Evolutionary conservation across 2,888 invertebrate species (phyloP).

Genomic region (Geotrupes spiniger): DNA sequence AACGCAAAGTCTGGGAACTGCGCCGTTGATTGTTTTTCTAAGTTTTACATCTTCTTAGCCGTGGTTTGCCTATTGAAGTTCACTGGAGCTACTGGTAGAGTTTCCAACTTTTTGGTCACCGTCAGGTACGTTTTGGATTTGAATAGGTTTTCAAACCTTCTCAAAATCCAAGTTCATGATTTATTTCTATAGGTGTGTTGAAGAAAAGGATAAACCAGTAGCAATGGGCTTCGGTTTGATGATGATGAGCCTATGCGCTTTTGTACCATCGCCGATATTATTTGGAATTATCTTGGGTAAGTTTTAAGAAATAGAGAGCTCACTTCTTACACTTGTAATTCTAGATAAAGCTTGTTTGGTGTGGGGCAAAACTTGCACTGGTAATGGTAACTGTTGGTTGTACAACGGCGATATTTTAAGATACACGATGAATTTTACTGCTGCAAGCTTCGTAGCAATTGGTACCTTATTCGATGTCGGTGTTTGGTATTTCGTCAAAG

Average conservation of each 20-base stretch:
- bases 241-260: constrained; percentile 67
- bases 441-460: constrained; percentile 62
- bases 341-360: constrained; percentile 65
- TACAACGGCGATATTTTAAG: constrained; percentile 65
- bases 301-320: constrained; percentile 16
- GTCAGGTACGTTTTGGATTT: constrained; percentile 53
- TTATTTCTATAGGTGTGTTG: constrained; percentile 57
- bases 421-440: constrained; percentile 63
- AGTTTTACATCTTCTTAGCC: constrained; percentile 55
- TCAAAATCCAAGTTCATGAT: not conserved
- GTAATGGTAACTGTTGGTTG: constrained; percentile 71
- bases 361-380: constrained; percentile 71
- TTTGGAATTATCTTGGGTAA: constrained; percentile 70
- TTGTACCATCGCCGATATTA: constrained; percentile 74
- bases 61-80: constrained; percentile 59
- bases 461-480: constrained; percentile 64
- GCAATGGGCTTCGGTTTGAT: constrained; percentile 70
- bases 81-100: constrained; percentile 59
- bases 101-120: constrained; percentile 61
- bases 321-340: constrained; percentile 17
- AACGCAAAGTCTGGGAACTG: constrained; percentile 55
- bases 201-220: constrained; percentile 69
- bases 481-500: constrained; percentile 68
- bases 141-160: too few species aligned
- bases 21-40: constrained; percentile 56